phyloP scores from a whole-genome alignment of 2,113 vertebrate species.

The Campylomormyrus numenius region DNA sequence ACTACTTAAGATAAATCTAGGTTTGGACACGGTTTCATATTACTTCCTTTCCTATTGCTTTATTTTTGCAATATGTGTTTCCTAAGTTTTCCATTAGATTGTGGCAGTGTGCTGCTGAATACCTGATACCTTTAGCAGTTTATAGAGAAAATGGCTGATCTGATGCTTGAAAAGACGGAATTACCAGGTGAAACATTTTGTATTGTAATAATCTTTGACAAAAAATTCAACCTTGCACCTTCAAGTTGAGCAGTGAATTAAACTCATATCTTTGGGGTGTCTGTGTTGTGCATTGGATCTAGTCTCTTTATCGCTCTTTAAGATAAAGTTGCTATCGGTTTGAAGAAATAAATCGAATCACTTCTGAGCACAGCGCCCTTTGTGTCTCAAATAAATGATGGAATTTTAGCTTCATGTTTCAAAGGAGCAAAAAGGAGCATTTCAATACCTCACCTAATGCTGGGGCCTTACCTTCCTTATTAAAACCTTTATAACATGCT shows the following conservation, averaged over 20 bases:
- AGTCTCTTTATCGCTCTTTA: not conserved
- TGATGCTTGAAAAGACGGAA: not conserved
- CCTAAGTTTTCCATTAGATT: not conserved
- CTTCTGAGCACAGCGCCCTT: not conserved
- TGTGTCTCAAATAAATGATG: not conserved
- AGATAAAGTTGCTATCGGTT: not conserved
- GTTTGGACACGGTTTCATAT: not conserved
- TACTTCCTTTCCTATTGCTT: not conserved
- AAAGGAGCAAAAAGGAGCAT: not conserved
- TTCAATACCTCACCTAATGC: not conserved
- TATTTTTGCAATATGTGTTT: not conserved
- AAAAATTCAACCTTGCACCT: not conserved
- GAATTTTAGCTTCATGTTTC: not conserved
- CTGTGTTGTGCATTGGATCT: not conserved
- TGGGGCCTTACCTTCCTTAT: not conserved
- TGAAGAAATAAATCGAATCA: not conserved
- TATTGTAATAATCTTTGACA: not conserved
- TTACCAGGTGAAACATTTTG: not conserved
- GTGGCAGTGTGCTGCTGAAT: not conserved
- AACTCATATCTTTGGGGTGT: not conserved
- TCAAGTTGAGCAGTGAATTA: not conserved
- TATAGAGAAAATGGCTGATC: not conserved
- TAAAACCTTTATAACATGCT: not conserved
- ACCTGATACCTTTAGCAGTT: not conserved
- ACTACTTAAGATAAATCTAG: not conserved